Evolutionary conservation across 2,888 invertebrate species (phyloP), one percentile per base, ranked within the genome.

Genomic region (Sesamia inferens): DNA sequence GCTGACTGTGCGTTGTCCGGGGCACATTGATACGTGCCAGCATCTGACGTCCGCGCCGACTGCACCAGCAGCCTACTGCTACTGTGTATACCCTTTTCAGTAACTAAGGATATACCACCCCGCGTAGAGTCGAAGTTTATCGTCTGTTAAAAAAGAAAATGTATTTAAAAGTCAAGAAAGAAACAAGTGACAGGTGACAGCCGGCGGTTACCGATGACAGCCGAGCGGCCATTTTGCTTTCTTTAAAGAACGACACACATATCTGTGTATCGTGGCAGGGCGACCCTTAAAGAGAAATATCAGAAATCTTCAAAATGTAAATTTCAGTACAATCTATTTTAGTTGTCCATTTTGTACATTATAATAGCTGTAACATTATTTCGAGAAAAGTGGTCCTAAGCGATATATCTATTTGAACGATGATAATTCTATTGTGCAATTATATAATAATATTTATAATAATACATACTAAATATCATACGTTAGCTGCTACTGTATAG

Each of bases 111-210:
- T 94, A 98, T 98, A 59, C 98, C 98, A 62, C 98, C 98, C 68
- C 98, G 97, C 54, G 98, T 98, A 74, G 98, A 98, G 95, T 98
- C 98, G 94, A 98, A 99, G 96, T 98, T 98, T 96, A 98, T 98
- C 90, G 97, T 97, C 97, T 98, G 96, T 84, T 64, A 79, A 78
- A 66, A 64, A 86, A 80, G 71, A 48, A 59, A 61, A 65, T 61
- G 13, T 31, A 19, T 61, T 57, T 74, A 48, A 22, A 63, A 73
- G 10, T 74, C 48, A 11, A 44, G 22, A 10, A 24, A 22, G 11
- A 70, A 75, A 78, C 54, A 61, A 31, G 24, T 70, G 54, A 54
- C 22, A 31, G 47, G 24, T 70, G 54, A 54, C 22, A 31, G 47
- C 19, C 13, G 44, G 51, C 1, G 1, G 51, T 5, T 47, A 42